Base-by-base conservation (phyloP, 2,888 invertebrate genomes). In the Odontothrips loti region DNA sequence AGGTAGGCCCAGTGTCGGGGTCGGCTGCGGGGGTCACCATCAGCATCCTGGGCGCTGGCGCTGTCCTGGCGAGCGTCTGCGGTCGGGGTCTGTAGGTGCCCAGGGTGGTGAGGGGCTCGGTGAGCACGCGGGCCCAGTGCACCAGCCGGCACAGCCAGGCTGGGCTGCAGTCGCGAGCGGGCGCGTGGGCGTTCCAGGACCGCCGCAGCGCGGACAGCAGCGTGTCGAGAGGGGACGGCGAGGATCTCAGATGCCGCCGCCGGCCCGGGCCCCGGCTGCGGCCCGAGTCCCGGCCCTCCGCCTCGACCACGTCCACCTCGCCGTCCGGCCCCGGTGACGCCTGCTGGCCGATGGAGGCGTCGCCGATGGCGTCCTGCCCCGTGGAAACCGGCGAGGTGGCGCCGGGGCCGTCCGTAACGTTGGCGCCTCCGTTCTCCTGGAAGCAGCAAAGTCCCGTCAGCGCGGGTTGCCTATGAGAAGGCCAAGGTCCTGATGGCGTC, bases 71-170 rank as follows among this genome's bases (percentile, higher is more conserved):
- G 2, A 43, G 34, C 34, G 34, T 2, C 34, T 43, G 58, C 34
- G 68, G 11, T 1, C n/a, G 68, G 8, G 68, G 68, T 27, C 68
- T 27, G 68, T 27, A 23, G 68, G 68, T 75, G 68, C 58, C 17
- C 15, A 58, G 58, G 15, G 20, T 15, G 20, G 20, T 15, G 58
- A 58, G 58, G 58, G 58, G 58, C 68, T 75, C 68, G 68, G 68
- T 75, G 10, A 75, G 68, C 27, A 75, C 27, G 68, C 68, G 68
- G 11, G 68, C 68, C 23, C n/a, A 27, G 68, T 75, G 27, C 68
- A 75, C 27, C 68, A 75, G 27, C 68, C 27, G n/a, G 68, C 68
- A 75, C 68, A 75, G 68, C 68, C 68, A 75, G 68, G 23, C 23
- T 11, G 68, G 27, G 23, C 68, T 27, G 68, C 68, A 75, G 68